Evolutionary conservation across 1,140 invertebrate species (phyloP), one percentile per base, ranked within the genome.

Genomic region (Ruditapes philippinarum): DNA sequence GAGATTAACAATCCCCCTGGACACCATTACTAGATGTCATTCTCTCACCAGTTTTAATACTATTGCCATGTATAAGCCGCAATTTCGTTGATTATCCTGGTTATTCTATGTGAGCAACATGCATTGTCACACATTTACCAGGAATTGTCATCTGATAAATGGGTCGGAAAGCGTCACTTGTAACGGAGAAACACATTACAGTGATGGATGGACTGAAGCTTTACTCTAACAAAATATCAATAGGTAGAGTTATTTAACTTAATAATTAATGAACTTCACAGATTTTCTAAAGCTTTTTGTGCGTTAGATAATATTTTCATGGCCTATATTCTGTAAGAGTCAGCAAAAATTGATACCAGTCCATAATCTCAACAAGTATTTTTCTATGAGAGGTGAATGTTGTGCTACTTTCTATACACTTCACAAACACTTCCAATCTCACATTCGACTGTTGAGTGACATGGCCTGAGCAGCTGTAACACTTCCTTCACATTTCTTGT

Each of bases 1-100:
- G 45, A 76, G 74, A 78, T 78, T 78, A 78, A 78, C 19, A 78
- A 78, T 76, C 38, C 45, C 74, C 45, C 42, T 51, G 74, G 70
- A 49, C 38, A 54, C 45, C 33, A 36, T 51, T 36, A 54, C 49
- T 31, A 78, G 45, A 51, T 9, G 11, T 54, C 74, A 28, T 17
- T 78, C 45, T 51, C 45, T 28, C 42, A 11, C 31, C 14, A 17
- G 19, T 78, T 54, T 31, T 49, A 31, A 36, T 33, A 33, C 33
- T 78, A 78, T 31, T 7, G 49, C 36, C 9, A n/a, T 49, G 45
- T 51, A 36, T 49, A 78, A 78, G 74, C 45, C 4, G 1, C 74
- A 49, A 76, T 78, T 78, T 54, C 36, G 12, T 78, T 78, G 25
- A 76, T 76, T 76, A 78, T 78, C 31, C 45, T 78, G 36, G 45